A percentile compares a stretch with the other conserved stretches of the same genome.
phyloP scores from a whole-genome alignment of 1,140 invertebrate species.

The Diprion similis region DNA sequence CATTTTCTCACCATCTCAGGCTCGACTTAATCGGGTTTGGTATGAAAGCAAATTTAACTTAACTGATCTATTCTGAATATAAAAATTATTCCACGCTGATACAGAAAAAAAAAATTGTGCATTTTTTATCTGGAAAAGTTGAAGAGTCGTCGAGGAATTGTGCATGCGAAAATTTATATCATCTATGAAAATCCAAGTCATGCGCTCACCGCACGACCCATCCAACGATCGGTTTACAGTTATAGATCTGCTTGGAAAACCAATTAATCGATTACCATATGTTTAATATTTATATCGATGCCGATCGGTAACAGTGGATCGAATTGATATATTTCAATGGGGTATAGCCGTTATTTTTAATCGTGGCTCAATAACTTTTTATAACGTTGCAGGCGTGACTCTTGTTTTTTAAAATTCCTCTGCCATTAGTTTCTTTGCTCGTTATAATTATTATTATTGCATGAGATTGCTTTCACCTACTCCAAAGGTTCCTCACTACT shows the following conservation, averaged over 20 bases:
- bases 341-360: background rate
- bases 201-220: no score
- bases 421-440: background rate
- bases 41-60: background rate
- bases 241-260: background rate
- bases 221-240: no score
- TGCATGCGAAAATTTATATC: no score
- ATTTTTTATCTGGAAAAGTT: no score
- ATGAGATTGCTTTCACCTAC: background rate
- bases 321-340: background rate
- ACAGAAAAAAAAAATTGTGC: background rate
- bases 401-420: background rate
- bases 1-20: no score
- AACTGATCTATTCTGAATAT: background rate
- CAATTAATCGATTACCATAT: conserved; percentile 6
- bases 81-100: background rate
- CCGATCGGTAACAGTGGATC: background rate
- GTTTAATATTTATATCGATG: conserved; percentile 4
- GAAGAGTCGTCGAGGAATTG: background rate
- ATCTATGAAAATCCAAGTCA: no score
- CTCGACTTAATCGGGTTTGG: background rate
- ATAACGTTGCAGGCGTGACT: no score
- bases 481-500: background rate
- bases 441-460: background rate
- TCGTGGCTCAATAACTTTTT: no score